These are phyloP conservation scores for Gordius sp. DNA, from an alignment of 2,888 invertebrate species.

Conservation along the genomic window DNA sequence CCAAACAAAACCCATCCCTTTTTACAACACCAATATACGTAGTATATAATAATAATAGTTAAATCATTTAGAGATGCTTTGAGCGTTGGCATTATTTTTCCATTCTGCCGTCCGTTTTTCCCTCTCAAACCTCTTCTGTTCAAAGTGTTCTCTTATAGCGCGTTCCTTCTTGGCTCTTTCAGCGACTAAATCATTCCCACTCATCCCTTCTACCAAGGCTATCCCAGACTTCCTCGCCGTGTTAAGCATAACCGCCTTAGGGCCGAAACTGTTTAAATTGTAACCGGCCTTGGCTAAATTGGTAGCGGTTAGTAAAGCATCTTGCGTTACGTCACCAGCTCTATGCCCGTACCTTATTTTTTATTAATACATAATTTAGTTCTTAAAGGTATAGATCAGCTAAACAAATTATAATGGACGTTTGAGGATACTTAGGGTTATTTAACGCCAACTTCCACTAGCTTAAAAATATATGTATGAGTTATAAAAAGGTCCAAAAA, in stretches of 20 bases:
- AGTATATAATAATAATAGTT: no score
- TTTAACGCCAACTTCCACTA: no score
- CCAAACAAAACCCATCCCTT: no score
- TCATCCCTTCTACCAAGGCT: not conserved
- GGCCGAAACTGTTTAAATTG: slow-evolving; percentile 2
- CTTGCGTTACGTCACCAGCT: not conserved
- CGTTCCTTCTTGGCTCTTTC: not conserved
- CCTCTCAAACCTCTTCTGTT: not conserved
- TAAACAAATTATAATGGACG: no score
- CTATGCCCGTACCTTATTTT: not conserved
- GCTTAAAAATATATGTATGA: no score
- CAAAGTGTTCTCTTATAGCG: slow-evolving; percentile 12
- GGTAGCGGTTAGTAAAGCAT: not conserved
- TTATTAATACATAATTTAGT: not conserved
- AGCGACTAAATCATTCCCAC: not conserved
- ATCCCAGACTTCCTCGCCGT: slow-evolving; percentile 6
- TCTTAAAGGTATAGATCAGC: no score
- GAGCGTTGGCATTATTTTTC: no score
- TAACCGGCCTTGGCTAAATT: slow-evolving; percentile 8
- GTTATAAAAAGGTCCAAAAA: no score
- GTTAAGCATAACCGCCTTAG: slow-evolving; percentile 4
- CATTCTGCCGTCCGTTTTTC: no score
- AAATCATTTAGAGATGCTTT: no score
- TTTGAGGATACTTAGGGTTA: no score
- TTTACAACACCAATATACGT: no score